Base-by-base conservation (phyloP, 2,888 invertebrate species). In the Drosophila birchii region DNA sequence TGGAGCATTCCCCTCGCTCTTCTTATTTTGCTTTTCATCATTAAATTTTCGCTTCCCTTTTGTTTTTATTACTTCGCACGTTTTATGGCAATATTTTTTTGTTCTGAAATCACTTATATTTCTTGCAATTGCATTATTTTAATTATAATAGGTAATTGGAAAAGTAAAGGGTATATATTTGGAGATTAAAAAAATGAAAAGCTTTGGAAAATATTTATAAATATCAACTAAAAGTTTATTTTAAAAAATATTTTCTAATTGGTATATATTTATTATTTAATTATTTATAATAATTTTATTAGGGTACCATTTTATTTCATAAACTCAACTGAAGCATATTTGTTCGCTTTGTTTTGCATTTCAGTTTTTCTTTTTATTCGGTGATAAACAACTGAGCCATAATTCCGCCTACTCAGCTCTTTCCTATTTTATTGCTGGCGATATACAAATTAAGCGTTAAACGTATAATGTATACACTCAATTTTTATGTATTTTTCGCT, bases 51-150 rank as follows among this genome's bases (percentile, higher is more conserved):
- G 36, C 18, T 53, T 62, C 55, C 32, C 62, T 55, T 55, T 32
- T 72, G 64, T 54, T 49, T 64, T 72, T 49, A 64, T 43, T 54
- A 56, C 45, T 64, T 63, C 14, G 49, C 64, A 71, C 54, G 57
- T 72, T 71, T 56, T 71, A 67, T 58, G 41, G 44, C 45, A 44
- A 23, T 23, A 53, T 41, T 16, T 45, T 32, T 58, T 12, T 56
- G 5, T 51, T 41, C 62, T 63, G 20, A 43, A 54, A 32, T 58
- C 39, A 49, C 64, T 67, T 67, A 55, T 64, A 56, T 64, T 68
- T 68, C 49, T 56, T 68, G 56, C 41, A 29, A 29, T 36, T 56
- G 23, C 55, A 56, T 64, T 56, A 55, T 64, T 66, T 53, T 20
- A 36, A 56, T 41, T 29, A 29, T 64, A 32, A 36, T 14, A 20